Evolutionary conservation across 2,888 invertebrate genomes (phyloP), one percentile per base, ranked within the genome.

Genomic region (Trypoxylon attenuatum): DNA sequence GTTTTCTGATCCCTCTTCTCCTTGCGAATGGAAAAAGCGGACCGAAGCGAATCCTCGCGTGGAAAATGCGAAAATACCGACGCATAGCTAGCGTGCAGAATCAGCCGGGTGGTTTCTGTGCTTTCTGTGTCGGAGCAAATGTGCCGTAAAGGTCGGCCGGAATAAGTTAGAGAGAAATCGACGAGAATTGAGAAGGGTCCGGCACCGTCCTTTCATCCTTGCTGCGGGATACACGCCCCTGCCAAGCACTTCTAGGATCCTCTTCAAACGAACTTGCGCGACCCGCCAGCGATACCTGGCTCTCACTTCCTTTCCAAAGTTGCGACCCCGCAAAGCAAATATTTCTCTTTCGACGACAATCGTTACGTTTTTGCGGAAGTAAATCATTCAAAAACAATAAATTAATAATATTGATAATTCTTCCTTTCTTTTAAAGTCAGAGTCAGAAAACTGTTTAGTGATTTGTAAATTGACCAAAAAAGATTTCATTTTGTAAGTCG

Each of bases 181-280:
- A 61, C 61, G 64, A 59, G 45, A 56, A 59, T 33, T 18, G 27
- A 46, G 55, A 58, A 66, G 55, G 53, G 63, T 56, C 66, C 73
- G 65, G 15, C 42, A n/a, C 45, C 64, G 55, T 19, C 63, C 72
- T 78, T 79, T 78, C 67, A 79, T 73, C 79, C 65, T 55, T 57
- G 47, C 56, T 54, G 61, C 62, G 66, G 75, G 69, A 69, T 71
- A 73, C 62, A 79, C 73, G 71, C 77, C 77, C 67, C 64, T 70
- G 42, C 45, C 50, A 33, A 33, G 13, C 33, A 33, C 46, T 54
- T 19, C 53, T 50, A 58, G 47, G 66, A 57, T 47, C 52, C 58
- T 57, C 75, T 68, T 66, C 61, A 54, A n/a, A n/a, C n/a, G n/a
- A n/a, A 60, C 56, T 63, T 68, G n/a, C n/a, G n/a, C 22, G 42